Base-by-base conservation (phyloP, 2,888 invertebrate genomes). In the Drosophila rubida region DNA sequence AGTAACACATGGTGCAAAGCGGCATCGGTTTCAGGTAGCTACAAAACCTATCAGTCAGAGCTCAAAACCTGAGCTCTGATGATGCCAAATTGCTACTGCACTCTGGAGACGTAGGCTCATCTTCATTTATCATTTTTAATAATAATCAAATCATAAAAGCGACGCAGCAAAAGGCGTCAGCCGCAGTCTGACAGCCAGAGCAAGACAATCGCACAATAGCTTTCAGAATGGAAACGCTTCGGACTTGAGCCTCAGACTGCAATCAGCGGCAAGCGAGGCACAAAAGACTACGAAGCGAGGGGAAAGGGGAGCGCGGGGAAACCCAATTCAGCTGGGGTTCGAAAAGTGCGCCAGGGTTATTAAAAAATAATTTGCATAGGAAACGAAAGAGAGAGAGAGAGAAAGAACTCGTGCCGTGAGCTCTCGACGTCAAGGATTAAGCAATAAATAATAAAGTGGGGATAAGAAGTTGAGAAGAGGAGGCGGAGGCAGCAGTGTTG, bases 321-420 rank as follows among this genome's bases (percentile, higher is more conserved):
- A 13, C 11, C 25, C 41, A 51, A 41, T 6, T 32, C 45, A 49
- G 35, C 39, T 35, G 46, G 48, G 25, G 16, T 27, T 54, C 25
- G 32, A 48, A 57, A 37, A 61, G 51, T 30, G 54, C 55, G 49
- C 25, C 44, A 35, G 51, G 77, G 90, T 85, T 90, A 89, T 89
- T 89, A 90, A 89, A 89, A 89, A 81, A 85, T 72, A 81, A 89
- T 89, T 89, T 89, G 89, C 89, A 89, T 89, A 90, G 85, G 72
- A 81, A 55, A 69, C 51, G 59, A 65, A 48, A 50, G 62, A 42
- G 13, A 49, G 2, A 37, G 14, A 13, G 4, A 27, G 9, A 27
- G 32, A 35, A 35, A 35, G 32, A 16, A 9, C 8, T 8, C 49
- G 54, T 13, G 72, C 78, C 85, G 85, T 80, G 82, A 84, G 86